Evolutionary conservation across 2,888 invertebrate species (phyloP), one percentile per base, ranked within the genome.

Genomic region (Epsilonema sp.): DNA sequence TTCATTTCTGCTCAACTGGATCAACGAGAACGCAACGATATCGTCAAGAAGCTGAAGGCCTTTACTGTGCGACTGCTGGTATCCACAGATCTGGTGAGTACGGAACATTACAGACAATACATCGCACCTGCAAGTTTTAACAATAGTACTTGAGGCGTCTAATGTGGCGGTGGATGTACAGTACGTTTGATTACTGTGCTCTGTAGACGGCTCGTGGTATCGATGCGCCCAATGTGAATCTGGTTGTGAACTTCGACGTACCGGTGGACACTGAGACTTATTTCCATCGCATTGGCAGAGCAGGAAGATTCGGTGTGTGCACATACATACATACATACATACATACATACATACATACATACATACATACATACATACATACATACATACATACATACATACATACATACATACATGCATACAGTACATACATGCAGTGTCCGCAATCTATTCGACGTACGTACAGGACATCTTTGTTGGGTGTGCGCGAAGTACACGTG

Each of bases 231-330:
- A 81, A 85, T 68, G 80, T 92, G 11, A 84, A 94, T 71, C 67
- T 97, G 50, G 82, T 97, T 1, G 75, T 97, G 8, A 92, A 94
- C 67, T 75, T 89, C 60, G 92, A 92, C 64, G 70, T 82, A 26
- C 86, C 94, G 1, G 61, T 62, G 52, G 79, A 82, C 59, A 73
- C 76, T 55, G 78, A 80, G 53, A 85, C 82, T 20, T 89, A 89
- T 71, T 74, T 89, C 52, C 94, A 97, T 70, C 74, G 94, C 60
- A 87, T 90, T 63, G 94, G 94, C 1, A 75, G 94, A 58, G 87
- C 90, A 39, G 94, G 94, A 0, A 74, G 94, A 51, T 94, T 80
- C 72, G 94, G 92, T 67, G 52, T 51, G 40, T 51, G 16, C 2
- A 2, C 13, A 39, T 49, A 22, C 13, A 2, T 19, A 4, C 20